Base-by-base conservation (phyloP, 2,797 vertebrate species). In the Cyclura pinguis region DNA sequence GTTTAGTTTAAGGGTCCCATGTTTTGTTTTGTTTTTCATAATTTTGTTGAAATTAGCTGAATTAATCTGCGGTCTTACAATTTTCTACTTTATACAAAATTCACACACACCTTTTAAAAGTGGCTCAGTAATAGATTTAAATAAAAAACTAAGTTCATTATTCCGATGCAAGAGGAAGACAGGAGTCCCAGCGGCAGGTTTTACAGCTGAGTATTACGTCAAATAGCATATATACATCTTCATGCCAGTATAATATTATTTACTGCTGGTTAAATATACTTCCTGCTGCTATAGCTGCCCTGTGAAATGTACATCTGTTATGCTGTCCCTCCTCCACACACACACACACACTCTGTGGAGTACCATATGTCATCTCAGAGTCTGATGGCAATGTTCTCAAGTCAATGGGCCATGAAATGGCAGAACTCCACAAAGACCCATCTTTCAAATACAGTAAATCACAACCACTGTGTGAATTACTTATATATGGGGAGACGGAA, bases 211-310 rank as follows among this genome's bases (percentile, higher is more conserved):
- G 85, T 88, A 93, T 87, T 93, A 90, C 89, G 91, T 96, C 91
- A 96, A 96, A 95, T 96, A 93, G 92, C 94, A 87, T 96, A 96
- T 95, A 90, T 95, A 95, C 96, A 96, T 9, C 42, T 95, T 88
- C 80, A 20, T 93, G 95, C 94, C 94, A 94, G 92, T 88, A 4
- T 89, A 82, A 91, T 96, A 90, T 95, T 95, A 87, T 87, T 82
- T 83, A 35, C 27, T 96, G 92, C 89, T 94, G 76, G 93, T 90
- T 94, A 94, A 93, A 84, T 95, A 72, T 86, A 89, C 93, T 94
- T 95, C 93, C 92, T 93, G 88, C 55, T 89, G 93, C 50, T 94
- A 55, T 59, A 91, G 92, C 80, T 93, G 89, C 88, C 91, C 88
- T 92, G 88, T 95, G 93, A 97, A 96, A 95, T 96, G 90, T 88